Conservation (phyloP, 2,888 invertebrate species). For the Phymatocera aterrima region DNA sequence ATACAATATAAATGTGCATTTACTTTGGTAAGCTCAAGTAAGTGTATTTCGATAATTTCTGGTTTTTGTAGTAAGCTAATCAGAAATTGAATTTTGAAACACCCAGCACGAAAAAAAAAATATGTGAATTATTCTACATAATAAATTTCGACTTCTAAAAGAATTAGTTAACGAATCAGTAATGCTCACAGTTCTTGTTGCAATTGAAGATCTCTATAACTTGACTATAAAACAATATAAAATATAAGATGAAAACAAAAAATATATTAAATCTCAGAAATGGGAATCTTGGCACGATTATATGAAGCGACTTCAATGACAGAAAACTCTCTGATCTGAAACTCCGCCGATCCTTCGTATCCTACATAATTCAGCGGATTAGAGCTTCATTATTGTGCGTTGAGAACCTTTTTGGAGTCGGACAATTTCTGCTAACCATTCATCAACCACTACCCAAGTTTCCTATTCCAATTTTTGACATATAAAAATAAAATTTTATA, state of each 20-base stretch:
- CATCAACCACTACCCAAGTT: background rate
- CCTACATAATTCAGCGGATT: background rate
- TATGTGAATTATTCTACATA: no score
- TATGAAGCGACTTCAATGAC: background rate
- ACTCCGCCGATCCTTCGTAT: background rate
- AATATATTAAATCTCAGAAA: background rate
- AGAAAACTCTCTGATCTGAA: background rate
- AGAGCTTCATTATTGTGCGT: background rate
- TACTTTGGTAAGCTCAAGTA: background rate
- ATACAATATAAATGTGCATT: background rate
- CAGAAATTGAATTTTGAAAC: no score
- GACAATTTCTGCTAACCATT: background rate
- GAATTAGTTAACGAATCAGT: no score
- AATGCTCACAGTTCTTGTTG: no score
- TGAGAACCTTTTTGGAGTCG: background rate
- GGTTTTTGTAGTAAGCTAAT: no score
- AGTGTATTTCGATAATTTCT: background rate
- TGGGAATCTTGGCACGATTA: background rate
- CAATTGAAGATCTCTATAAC: background rate
- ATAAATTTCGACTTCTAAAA: no score
- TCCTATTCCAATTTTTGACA: background rate
- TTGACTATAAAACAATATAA: background rate
- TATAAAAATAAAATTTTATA: constrained; percentile 15
- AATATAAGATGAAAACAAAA: background rate
- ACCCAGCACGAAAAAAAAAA: no score